Conservation (phyloP, 2,888 invertebrate genomes). For the Drosophila suboccidentalis region DNA sequence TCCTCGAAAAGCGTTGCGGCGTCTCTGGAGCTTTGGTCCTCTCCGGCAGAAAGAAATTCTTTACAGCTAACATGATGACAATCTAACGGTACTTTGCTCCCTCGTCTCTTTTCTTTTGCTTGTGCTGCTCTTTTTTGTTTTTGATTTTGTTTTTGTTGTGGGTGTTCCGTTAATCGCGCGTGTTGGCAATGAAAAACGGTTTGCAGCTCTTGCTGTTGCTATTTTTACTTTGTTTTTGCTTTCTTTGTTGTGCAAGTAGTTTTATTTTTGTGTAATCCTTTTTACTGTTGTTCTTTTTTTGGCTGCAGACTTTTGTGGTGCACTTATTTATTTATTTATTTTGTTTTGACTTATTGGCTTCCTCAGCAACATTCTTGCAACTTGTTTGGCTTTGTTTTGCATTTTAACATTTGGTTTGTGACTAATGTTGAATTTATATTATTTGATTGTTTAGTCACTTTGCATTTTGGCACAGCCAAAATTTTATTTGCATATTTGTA, state of each 20-base stretch:
- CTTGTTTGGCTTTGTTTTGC: constrained; percentile 58
- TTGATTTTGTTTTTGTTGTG: constrained; percentile 28
- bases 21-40: constrained; percentile 87
- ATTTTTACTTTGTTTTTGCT: constrained; percentile 49
- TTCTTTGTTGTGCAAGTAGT: constrained; percentile 23
- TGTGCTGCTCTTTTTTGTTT: constrained; percentile 14
- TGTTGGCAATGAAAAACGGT: constrained; percentile 69
- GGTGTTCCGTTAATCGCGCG: constrained; percentile 45
- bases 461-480: constrained; percentile 39
- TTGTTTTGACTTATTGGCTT: constrained; percentile 68
- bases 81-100: constrained; percentile 22
- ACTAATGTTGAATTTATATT: constrained; percentile 33
- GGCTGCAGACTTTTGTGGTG: background rate
- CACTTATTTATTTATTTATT: constrained; percentile 41
- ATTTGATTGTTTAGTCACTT: constrained; percentile 55
- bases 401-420: constrained; percentile 47
- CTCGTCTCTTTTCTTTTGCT: background rate
- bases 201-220: constrained; percentile 43
- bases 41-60: constrained; percentile 91
- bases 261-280: constrained; percentile 61
- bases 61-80: constrained; percentile 88
- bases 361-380: constrained; percentile 56
- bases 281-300: constrained; percentile 29
- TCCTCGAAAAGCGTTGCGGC: constrained; percentile 88
- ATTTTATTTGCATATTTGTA: constrained; percentile 18